Base-by-base conservation (phyloP, 1,140 invertebrate species). In the Ostrea edulis region DNA sequence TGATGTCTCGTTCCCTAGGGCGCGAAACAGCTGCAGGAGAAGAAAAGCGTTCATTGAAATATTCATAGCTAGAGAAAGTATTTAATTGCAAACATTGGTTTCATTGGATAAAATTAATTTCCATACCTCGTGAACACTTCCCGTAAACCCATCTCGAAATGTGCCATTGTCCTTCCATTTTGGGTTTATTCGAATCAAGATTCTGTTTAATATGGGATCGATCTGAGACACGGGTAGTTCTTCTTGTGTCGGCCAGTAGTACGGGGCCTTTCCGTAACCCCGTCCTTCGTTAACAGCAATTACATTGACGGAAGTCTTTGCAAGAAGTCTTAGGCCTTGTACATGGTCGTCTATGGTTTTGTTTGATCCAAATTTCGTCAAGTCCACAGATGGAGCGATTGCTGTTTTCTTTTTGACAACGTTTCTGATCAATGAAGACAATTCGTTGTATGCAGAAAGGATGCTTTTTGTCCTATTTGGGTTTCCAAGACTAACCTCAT, bases 211-310 rank as follows among this genome's bases (percentile, higher is more conserved):
- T 14, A 53, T 68, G 0, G 84, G 68, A 86, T 93, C 92, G 1
- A 86, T 87, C 7, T 68, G 55, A 3, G 25, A 86, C n/a, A 93
- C 86, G 7, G 88, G 65, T 22, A 83, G n/a, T 9, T 88, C 17
- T 35, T 65, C 68, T 81, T 93, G 82, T 12, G 88, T 91, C 0
- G 89, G 86, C 91, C 92, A 92, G 89, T 90, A 93, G 82, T 91
- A 92, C 8, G 86, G 85, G 0, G 84, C 89, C 65, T 88, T 92
- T n/a, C 91, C 92, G 12, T 85, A 84, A 8, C 91, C 92, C 11
- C 92, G 84, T 1, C 92, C 91, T 86, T 93, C 92, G 62, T 92
- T 90, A 0, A 93, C 89, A 62, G 90, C 90, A 9, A 93, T 89
- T 35, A 92, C 55, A 84, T 93, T 91, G 5, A 91, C 85, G 53